Percentiles rank a stretch among this genome's conserved stretches.
phyloP scores from a whole-genome alignment of 2,113 vertebrate species.

The Terrapene triunguis region DNA sequence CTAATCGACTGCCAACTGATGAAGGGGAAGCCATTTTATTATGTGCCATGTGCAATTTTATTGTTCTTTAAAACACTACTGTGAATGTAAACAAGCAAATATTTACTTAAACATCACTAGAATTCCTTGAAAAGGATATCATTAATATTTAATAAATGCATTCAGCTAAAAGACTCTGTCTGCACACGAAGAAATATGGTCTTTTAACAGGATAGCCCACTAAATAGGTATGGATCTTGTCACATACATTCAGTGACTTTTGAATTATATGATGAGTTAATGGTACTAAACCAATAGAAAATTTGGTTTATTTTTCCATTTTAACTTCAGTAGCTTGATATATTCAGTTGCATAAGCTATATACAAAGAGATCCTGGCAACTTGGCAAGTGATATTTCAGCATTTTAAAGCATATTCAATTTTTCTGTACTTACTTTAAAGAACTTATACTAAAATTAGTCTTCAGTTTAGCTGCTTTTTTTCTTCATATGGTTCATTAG shows the following conservation, averaged over 20 bases:
- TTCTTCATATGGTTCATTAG: not conserved
- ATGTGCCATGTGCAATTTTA: not conserved
- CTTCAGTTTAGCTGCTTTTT: not conserved
- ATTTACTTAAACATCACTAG: not conserved
- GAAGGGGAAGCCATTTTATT: not conserved
- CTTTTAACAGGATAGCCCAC: not conserved
- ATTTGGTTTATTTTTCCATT: constrained; percentile 1
- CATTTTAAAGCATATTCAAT: not conserved
- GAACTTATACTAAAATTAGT: not conserved
- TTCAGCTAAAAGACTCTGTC: not conserved
- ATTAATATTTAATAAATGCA: not conserved
- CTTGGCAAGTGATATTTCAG: not conserved
- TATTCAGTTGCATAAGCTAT: not conserved
- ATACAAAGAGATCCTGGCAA: not conserved
- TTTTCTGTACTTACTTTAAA: not conserved
- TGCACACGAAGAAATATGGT: not conserved
- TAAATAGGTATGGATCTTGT: not conserved
- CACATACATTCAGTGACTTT: not conserved
- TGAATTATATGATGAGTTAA: not conserved
- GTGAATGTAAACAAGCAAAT: not conserved
- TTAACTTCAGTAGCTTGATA: not conserved
- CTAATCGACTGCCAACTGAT: not conserved
- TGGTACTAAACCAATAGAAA: not conserved
- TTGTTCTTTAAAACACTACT: not conserved
- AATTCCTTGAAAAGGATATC: not conserved